Base-by-base conservation (phyloP, 2,797 vertebrate genomes). In the Channa striata region DNA sequence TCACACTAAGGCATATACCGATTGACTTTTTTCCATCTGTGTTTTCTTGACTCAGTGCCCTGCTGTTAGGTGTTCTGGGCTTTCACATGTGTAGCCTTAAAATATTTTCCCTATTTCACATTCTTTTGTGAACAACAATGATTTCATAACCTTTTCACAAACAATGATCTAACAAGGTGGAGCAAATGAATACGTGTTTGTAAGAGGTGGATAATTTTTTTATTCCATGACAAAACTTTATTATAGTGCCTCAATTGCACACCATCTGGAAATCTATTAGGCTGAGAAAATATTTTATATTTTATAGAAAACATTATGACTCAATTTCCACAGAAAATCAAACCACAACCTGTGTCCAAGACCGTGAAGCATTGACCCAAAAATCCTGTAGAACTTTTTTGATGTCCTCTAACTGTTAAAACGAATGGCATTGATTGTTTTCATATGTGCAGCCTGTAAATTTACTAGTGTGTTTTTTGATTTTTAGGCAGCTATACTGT, bases 21-120 rank as follows among this genome's bases (percentile, higher is more conserved):
- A 83, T 78, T 89, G 70, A 74, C 78, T 89, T 81, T 87, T 75
- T 84, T 85, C 71, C 80, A 84, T 87, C 80, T 80, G 84, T 89
- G 77, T 83, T 90, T 89, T 90, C 81, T 85, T 90, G 82, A 89
- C 78, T 88, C 83, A 83, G 87, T 90, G 74, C 81, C 79, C 85
- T 60, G 64, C 83, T 88, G 65, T 83, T 85, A 80, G 80, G 75
- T 88, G 75, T 91, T 88, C 72, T 76, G 66, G 77, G 73, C 72
- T 87, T 79, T 86, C 56, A 77, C 74, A 77, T 85, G 85, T 83
- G 58, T 74, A 82, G 63, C 76, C 70, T 74, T 77, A 49, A 81
- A 82, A 78, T 81, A 78, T 75, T 72, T 62, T 57, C 60, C 42
- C 81, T 74, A 70, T 79, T 78, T 79, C 51, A 80, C 53, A 74